Evolutionary conservation across 2,113 vertebrate species (phyloP).

Genomic region (Petaurus breviceps): DNA sequence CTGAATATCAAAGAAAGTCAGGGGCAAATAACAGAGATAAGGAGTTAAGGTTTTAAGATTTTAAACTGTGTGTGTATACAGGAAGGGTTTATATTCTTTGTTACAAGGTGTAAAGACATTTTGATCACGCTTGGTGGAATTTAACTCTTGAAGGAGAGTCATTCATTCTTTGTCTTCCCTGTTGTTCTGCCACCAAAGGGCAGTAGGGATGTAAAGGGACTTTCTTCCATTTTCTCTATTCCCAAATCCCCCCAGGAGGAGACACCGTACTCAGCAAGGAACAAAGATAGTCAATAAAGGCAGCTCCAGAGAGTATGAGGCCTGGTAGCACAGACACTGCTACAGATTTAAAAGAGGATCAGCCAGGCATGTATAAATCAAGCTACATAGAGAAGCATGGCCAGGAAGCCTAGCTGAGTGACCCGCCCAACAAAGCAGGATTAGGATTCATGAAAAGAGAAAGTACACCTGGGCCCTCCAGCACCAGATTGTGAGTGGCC

Average conservation of each 20-base stretch:
- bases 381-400: not conserved
- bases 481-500: not conserved
- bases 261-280: not conserved
- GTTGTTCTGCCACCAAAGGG: not conserved
- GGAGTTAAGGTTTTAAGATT: not conserved
- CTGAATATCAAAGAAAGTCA: not conserved
- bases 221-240: not conserved
- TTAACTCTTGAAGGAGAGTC: not conserved
- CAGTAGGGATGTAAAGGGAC: not conserved
- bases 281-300: not conserved
- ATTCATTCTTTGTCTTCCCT: not conserved
- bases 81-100: not conserved
- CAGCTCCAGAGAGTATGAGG: not conserved
- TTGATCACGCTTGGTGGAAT: not conserved
- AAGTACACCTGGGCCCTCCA: not conserved
- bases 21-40: not conserved
- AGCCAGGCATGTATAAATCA: not conserved
- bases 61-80: not conserved
- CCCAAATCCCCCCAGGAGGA: too few species aligned
- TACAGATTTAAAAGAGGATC: not conserved
- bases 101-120: not conserved
- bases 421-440: too few species aligned
- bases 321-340: not conserved
- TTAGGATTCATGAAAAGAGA: not conserved
- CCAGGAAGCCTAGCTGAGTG: not conserved